A percentile compares a stretch with the other conserved stretches of the same genome.
phyloP scores from a whole-genome alignment of 2,797 vertebrate genomes.

The Echiichthys vipera region DNA sequence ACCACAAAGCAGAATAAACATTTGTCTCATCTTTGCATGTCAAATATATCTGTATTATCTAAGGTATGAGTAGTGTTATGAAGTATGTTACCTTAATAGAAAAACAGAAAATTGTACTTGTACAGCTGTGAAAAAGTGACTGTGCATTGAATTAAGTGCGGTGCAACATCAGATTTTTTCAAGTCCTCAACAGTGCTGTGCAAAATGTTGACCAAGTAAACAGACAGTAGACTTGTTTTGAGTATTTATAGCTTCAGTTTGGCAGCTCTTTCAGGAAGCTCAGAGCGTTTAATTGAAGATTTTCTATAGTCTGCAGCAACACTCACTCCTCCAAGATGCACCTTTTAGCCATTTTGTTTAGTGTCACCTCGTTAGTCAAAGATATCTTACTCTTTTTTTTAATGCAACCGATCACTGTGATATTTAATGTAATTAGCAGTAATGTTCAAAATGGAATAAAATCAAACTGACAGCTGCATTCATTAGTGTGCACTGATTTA shows the following conservation, averaged over 20 bases:
- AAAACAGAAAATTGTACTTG: slow-evolving; percentile 3
- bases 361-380: slow-evolving; percentile 50
- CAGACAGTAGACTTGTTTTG: slow-evolving; percentile 66
- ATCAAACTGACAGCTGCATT: slow-evolving; percentile 47
- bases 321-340: slow-evolving; percentile 55
- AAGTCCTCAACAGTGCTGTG: slow-evolving; percentile 42
- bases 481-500: slow-evolving; percentile 38
- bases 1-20: slow-evolving; percentile 13
- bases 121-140: neutral
- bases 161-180: slow-evolving; percentile 12
- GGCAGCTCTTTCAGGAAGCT: slow-evolving; percentile 74
- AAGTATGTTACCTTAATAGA: neutral
- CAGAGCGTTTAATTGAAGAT: slow-evolving; percentile 76
- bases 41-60: neutral
- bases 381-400: slow-evolving; percentile 10
- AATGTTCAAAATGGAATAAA: slow-evolving; percentile 44
- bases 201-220: slow-evolving; percentile 77
- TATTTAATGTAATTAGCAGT: slow-evolving; percentile 40
- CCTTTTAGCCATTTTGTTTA: slow-evolving; percentile 58
- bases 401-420: neutral
- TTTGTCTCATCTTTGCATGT: neutral
- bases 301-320: slow-evolving; percentile 68
- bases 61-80: neutral
- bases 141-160: neutral
- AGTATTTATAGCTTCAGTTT: slow-evolving; percentile 79